Evolutionary conservation across 2,797 vertebrate genomes (phyloP).

Genomic region (Helicolenus hilgendorfi): DNA sequence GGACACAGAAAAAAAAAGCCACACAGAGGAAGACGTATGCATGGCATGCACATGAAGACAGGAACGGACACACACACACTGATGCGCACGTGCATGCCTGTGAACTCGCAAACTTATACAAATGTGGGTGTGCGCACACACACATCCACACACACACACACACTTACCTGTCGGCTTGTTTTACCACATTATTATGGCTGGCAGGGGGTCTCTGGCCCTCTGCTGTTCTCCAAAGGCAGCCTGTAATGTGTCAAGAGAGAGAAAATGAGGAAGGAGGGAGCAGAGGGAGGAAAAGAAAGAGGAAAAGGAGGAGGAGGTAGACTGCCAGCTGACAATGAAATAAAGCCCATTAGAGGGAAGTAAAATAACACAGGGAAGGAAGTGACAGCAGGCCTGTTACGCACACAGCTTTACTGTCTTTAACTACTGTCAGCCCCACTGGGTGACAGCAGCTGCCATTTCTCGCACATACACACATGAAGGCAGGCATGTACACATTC

Average conservation of each 20-base stretch:
- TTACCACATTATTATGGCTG: constrained; percentile 88
- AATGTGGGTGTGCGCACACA: constrained; percentile 57
- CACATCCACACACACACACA: constrained; percentile 51
- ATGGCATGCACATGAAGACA: constrained; percentile 58
- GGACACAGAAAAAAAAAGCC: constrained; percentile 65
- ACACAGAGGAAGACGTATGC: constrained; percentile 67
- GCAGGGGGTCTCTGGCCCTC: constrained; percentile 85
- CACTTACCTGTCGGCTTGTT: constrained; percentile 86
- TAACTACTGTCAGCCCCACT: constrained; percentile 85
- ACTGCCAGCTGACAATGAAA: constrained; percentile 91
- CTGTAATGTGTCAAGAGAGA: constrained; percentile 85
- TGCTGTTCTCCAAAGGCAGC: constrained; percentile 85
- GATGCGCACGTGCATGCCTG: constrained; percentile 49
- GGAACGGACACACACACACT: constrained; percentile 64
- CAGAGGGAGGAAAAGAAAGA: constrained; percentile 70
- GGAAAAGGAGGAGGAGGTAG: constrained; percentile 77
- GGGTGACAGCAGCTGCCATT: constrained; percentile 84
- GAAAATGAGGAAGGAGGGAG: constrained; percentile 79
- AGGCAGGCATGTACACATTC: constrained; percentile 37
- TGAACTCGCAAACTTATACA: constrained; percentile 71
- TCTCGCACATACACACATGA: constrained; percentile 43
- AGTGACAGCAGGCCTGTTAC: constrained; percentile 88
- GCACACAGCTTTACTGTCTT: constrained; percentile 84
- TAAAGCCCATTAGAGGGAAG: constrained; percentile 91
- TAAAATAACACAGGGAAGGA: constrained; percentile 86